phyloP scores from a whole-genome alignment of 2,113 vertebrate species.

The Passer domesticus region DNA sequence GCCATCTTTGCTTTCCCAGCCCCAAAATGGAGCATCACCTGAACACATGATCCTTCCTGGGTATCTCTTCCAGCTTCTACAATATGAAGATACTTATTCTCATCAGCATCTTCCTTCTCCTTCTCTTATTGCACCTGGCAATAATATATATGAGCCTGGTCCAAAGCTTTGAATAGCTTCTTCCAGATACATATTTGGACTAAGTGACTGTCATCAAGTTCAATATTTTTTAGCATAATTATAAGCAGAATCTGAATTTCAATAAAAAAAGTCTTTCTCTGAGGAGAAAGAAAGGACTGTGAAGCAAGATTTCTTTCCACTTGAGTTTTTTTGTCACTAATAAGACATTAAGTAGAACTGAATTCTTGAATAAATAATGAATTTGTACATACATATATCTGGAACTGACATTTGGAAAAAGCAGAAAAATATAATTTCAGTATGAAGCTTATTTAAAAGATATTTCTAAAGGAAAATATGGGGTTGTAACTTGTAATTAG shows the following conservation, averaged over 20 bases:
- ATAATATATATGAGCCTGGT: not conserved
- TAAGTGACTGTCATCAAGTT: not conserved
- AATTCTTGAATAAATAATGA: slow-evolving; percentile 48
- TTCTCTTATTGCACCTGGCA: not conserved
- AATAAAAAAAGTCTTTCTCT: not conserved
- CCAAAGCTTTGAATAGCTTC: not conserved
- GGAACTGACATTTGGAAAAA: not conserved
- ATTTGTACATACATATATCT: not conserved
- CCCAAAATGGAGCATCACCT: not conserved
- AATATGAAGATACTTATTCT: not conserved
- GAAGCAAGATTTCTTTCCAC: not conserved
- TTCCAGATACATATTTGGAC: not conserved
- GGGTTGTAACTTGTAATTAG: not conserved
- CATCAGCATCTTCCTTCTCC: not conserved
- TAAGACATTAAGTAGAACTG: slow-evolving; percentile 16
- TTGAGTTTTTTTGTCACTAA: not conserved
- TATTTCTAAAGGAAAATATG: not conserved
- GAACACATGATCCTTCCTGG: not conserved
- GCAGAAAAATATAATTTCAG: not conserved
- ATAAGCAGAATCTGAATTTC: not conserved
- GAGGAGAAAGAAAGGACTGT: not conserved
- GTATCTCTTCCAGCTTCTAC: not conserved
- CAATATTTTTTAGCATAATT: not conserved
- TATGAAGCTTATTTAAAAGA: not conserved
- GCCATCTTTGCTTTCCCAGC: not conserved